These are phyloP conservation scores for Meteorus sp. DNA, from an alignment of 1,140 invertebrate species.

Conservation along the genomic window DNA sequence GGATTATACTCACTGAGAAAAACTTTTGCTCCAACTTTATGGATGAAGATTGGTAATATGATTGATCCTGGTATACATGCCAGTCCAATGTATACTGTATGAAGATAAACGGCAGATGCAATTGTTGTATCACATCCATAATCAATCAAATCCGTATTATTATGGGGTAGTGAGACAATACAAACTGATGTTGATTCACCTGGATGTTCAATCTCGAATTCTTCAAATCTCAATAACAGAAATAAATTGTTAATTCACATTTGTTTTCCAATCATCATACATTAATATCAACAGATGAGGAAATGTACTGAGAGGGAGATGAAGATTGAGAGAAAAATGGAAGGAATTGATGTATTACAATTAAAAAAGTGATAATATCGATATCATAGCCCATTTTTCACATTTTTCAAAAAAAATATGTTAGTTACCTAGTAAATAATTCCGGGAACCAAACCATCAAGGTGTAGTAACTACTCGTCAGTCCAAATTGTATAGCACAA, in stretches of 20 bases:
- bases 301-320: no score
- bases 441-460: constrained; percentile 85
- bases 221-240: constrained; percentile 66
- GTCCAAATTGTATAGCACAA: constrained; percentile 73
- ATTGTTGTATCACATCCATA: constrained; percentile 51
- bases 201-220: constrained; percentile 67
- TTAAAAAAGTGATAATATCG: no score
- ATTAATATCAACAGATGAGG: constrained; percentile 1
- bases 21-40: constrained; percentile 73
- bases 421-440: constrained; percentile 62
- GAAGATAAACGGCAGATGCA: constrained; percentile 67
- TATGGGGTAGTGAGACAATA: constrained; percentile 64
- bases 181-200: constrained; percentile 69
- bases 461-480: constrained; percentile 79
- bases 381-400: not conserved
- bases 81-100: constrained; percentile 72
- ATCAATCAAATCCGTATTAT: constrained; percentile 45
- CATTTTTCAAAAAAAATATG: not conserved
- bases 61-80: constrained; percentile 75
- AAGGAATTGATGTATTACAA: no score
- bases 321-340: no score
- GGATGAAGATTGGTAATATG: constrained; percentile 72
- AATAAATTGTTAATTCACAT: not conserved
- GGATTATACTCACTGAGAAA: constrained; percentile 66
- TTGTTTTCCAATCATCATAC: not conserved